Conservation (phyloP, 2,113 vertebrate species). For the Gymnobelideus leadbeateri region DNA sequence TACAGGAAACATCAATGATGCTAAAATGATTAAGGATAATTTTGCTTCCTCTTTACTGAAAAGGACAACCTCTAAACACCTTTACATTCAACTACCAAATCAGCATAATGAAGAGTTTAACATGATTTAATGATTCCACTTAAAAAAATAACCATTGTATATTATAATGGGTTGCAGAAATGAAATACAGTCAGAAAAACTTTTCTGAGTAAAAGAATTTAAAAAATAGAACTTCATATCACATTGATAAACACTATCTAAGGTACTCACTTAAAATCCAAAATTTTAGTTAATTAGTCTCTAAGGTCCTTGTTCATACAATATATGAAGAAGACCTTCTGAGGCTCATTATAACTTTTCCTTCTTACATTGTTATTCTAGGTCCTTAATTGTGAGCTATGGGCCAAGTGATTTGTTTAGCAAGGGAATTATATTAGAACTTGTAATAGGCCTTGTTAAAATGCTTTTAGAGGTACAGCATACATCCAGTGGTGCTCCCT, state of each 20-base stretch:
- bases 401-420: constrained; percentile 20
- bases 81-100: too few species aligned
- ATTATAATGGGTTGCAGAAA: background rate
- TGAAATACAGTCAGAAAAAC: constrained; percentile 19
- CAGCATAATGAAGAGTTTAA: too few species aligned
- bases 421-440: constrained; percentile 9
- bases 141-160: too few species aligned
- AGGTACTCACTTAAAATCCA: background rate
- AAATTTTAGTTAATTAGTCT: constrained; percentile 68
- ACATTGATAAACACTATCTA: constrained; percentile 20
- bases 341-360: constrained; percentile 48
- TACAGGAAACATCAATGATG: too few species aligned
- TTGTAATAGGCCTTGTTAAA: constrained; percentile 19
- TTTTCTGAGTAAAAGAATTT: background rate
- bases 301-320: constrained; percentile 30
- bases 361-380: background rate
- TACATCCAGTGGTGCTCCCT: background rate
- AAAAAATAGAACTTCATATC: background rate
- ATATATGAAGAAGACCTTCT: background rate
- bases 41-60: too few species aligned
- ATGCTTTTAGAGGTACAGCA: constrained; percentile 13
- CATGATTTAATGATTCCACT: too few species aligned
- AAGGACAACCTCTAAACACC: too few species aligned
- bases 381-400: constrained; percentile 8
- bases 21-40: too few species aligned